Evolutionary conservation across 2,888 invertebrate genomes (phyloP), one percentile per base, ranked within the genome.

Genomic region (Latheticus oryzae): DNA sequence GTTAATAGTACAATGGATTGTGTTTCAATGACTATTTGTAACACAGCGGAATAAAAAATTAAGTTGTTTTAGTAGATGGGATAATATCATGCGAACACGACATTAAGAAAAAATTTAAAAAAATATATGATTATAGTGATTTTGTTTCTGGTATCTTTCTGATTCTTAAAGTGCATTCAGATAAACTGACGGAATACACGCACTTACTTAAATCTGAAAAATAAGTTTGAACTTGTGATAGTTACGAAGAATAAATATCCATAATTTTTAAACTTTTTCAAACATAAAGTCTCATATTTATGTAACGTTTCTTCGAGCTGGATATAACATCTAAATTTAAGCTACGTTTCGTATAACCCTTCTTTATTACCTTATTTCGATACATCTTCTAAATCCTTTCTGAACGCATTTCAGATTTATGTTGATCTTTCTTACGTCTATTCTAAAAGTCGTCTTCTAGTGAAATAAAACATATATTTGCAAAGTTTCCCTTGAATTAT

Each of bases 341-440:
- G 71, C 73, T 69, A 71, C 72, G 72, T 71, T 71, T 67, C 68
- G 69, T 67, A 71, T 76, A 77, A 76, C 74, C 75, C 74, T 76
- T 76, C 74, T 76, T 76, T 77, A 76, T 75, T 68, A 70, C 72
- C 71, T 68, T 73, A 73, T 75, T 75, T 70, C 74, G 73, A 76
- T 76, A 76, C 71, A 75, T 76, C 76, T 75, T 72, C 73, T 66
- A 71, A 74, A 75, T 76, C 75, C 74, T 70, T 73, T 72, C 69
- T 69, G 72, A 71, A 70, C 71, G 71, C 70, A 73, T 70, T 67
- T 69, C 66, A 69, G 71, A 76, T 75, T 76, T 76, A 75, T 73
- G 68, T 66, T 65, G 67, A 70, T 64, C 64, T 68, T 65, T 66
- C 65, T 60, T 66, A 62, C 62, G 51, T 55, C 58, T 30, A 38